Conservation (phyloP, 2,113 vertebrate genomes). For the Zosterops japonicus region DNA sequence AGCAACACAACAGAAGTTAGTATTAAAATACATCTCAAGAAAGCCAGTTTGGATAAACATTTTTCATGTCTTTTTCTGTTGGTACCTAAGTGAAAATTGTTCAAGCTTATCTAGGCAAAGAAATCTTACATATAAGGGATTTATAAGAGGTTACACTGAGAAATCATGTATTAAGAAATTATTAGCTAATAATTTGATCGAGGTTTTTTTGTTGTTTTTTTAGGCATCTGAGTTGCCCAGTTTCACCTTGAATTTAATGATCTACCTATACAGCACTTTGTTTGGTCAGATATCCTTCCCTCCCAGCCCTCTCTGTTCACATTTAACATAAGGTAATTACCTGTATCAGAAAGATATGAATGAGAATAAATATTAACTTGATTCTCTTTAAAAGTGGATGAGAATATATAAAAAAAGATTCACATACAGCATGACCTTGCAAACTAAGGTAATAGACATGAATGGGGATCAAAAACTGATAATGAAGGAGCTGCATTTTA, state of each 20-base stretch:
- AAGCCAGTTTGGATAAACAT: background rate
- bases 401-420: conserved; percentile 7
- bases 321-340: background rate
- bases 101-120: background rate
- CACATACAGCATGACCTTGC: background rate
- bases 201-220: background rate
- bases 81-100: background rate
- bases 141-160: background rate
- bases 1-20: background rate
- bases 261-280: background rate
- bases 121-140: background rate
- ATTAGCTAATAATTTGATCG: background rate
- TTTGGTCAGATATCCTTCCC: background rate
- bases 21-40: background rate
- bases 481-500: conserved; percentile 21
- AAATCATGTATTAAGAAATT: background rate
- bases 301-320: background rate
- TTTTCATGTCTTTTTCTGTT: background rate
- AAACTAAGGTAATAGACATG: conserved; percentile 22
- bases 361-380: conserved; percentile 17
- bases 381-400: background rate
- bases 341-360: background rate
- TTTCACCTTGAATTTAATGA: conserved; percentile 13
- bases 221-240: background rate
- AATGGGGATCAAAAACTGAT: background rate